Evolutionary conservation across 2,113 vertebrate species (phyloP).

Genomic region (Sapajus apella): DNA sequence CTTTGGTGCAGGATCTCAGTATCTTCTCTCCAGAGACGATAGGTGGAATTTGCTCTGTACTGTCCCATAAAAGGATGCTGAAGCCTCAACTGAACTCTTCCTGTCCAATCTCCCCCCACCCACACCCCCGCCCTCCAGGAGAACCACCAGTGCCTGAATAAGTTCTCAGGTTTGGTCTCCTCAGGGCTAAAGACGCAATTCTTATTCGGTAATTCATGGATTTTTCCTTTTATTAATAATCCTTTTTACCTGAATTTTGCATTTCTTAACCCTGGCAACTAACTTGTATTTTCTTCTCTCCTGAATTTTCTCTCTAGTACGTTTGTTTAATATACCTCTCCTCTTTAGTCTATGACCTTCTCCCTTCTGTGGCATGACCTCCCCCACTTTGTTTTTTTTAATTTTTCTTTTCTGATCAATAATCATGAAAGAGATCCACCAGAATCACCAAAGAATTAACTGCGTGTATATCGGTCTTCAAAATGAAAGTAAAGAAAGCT

Average conservation of each 20-base stretch:
- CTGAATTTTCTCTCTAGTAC: neutral
- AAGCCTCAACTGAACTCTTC: too few relatives aligned
- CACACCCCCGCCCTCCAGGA: accelerated
- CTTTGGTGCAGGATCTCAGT: neutral
- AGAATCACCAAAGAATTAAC: neutral
- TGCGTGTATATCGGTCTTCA: neutral
- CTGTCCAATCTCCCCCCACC: accelerated
- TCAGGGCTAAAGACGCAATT: too few relatives aligned
- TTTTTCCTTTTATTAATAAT: neutral
- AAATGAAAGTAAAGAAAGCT: neutral
- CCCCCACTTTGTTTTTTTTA: accelerated
- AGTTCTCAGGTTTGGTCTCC: neutral
- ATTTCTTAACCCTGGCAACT: neutral
- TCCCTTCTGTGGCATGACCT: neutral
- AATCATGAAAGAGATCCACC: neutral
- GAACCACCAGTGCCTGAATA: too few relatives aligned
- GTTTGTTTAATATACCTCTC: neutral
- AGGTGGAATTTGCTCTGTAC: neutral
- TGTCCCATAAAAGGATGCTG: neutral
- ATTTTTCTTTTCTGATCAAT: neutral
- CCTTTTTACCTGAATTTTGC: neutral
- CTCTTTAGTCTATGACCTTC: neutral
- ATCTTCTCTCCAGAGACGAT: neutral
- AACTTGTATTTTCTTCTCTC: neutral
- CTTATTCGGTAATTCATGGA: too few relatives aligned